phyloP scores from a whole-genome alignment of 2,113 vertebrate species.

The Bungarus multicinctus region DNA sequence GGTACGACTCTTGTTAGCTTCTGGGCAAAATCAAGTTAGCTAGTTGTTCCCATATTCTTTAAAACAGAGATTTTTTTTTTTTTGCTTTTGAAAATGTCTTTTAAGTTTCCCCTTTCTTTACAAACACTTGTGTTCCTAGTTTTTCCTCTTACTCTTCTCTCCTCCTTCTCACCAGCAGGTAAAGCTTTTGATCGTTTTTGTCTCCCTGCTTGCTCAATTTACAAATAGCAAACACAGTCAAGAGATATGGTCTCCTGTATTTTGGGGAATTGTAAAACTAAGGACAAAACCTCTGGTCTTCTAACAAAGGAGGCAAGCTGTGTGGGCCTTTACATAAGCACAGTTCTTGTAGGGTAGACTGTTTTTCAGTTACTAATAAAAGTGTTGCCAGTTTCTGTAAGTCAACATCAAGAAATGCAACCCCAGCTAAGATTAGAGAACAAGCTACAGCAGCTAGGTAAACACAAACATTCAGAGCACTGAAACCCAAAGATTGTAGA shows the following conservation, averaged over 20 bases:
- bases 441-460: not conserved
- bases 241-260: slow-evolving; percentile 58
- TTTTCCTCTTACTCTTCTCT: slow-evolving; percentile 41
- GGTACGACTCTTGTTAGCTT: not conserved
- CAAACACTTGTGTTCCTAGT: slow-evolving; percentile 50
- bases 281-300: slow-evolving; percentile 64
- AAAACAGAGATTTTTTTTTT: slow-evolving; percentile 25
- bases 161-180: slow-evolving; percentile 28
- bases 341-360: slow-evolving; percentile 53
- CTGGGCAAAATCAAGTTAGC: not conserved
- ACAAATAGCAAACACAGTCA: slow-evolving; percentile 55
- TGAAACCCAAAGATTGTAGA: not conserved
- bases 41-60: slow-evolving; percentile 13
- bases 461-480: not conserved
- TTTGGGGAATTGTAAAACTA: not conserved
- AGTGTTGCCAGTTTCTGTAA: not conserved
- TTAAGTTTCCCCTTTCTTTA: slow-evolving; percentile 59
- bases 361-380: slow-evolving; percentile 48
- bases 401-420: not conserved
- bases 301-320: slow-evolving; percentile 57
- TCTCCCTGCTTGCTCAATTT: slow-evolving; percentile 56
- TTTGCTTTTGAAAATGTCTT: slow-evolving; percentile 58
- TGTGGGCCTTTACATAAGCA: not conserved
- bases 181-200: slow-evolving; percentile 63
- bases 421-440: not conserved